These are phyloP conservation scores for Coptotermes formosanus DNA, from an alignment of 1,140 invertebrate species.

Conservation along the genomic window DNA sequence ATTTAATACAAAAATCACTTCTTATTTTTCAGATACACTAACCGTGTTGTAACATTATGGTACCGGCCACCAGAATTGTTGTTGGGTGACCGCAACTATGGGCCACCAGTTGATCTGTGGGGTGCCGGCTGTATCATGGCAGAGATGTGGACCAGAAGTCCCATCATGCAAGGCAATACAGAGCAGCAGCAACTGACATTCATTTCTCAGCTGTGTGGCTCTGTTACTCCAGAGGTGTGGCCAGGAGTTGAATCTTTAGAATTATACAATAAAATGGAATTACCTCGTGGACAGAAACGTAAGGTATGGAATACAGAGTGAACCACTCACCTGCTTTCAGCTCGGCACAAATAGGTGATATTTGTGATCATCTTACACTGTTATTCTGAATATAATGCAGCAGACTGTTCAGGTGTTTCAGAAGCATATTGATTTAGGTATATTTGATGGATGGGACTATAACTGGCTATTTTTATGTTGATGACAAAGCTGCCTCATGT, in stretches of 20 bases:
- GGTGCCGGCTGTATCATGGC: conserved; percentile 99
- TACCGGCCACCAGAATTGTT: conserved; percentile 90
- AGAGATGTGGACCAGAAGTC: conserved; percentile 95
- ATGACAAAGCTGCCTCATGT: too few relatives aligned
- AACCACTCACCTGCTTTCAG: conserved; percentile 24
- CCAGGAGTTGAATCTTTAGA: conserved; percentile 92
- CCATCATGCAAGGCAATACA: conserved; percentile 87
- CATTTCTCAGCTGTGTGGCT: conserved; percentile 95
- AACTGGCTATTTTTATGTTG: too few relatives aligned
- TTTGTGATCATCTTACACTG: conserved; percentile 16
- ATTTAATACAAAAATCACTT: neutral
- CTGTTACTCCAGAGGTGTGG: conserved; percentile 92
- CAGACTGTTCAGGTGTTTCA: too few relatives aligned
- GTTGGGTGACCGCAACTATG: conserved; percentile 92
- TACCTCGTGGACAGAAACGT: conserved; percentile 87
- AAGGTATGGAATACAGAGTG: conserved; percentile 55
- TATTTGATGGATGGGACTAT: too few relatives aligned
- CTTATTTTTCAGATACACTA: conserved; percentile 75
- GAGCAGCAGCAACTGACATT: conserved; percentile 95
- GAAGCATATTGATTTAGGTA: too few relatives aligned
- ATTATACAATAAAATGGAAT: conserved; percentile 86
- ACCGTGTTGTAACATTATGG: conserved; percentile 97
- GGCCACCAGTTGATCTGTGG: conserved; percentile 97
- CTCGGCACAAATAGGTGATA: neutral
- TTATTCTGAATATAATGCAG: conserved; percentile 13